Base-by-base conservation (phyloP, 2,888 invertebrate species). In the Thymelicus sylvestris region DNA sequence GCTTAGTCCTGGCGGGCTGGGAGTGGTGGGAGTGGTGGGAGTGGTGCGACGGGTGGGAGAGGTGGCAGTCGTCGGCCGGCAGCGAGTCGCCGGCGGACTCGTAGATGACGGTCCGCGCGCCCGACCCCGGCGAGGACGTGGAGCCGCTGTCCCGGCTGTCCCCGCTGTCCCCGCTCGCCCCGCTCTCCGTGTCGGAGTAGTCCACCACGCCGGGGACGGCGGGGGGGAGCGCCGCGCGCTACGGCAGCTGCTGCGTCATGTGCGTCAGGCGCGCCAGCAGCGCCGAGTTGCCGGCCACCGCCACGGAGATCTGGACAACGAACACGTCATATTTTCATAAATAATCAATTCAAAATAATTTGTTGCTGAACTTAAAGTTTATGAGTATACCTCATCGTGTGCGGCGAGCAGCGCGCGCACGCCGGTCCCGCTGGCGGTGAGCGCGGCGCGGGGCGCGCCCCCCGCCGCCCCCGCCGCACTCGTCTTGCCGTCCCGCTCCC, bases 371-470 rank as follows among this genome's bases (percentile, higher is more conserved):
- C 31, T 31, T 31, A 31, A 31, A 31, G 1, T 31, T 3, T 31
- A 31, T 8, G 44, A 12, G 10, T 4, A 31, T 66, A 87, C 76
- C 72, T 89, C 90, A 59, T 84, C 89, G 77, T 88, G 89, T 74
- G 87, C 85, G 15, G 79, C 82, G 71, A 86, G 81, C 78, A 90
- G 81, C 59, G 87, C 89, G 70, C 87, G 85, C 79, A 88, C 81
- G 48, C 88, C 89, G 66, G 83, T 84, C 44, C 84, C 81, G 71
- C 77, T 64, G 74, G 83, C 79, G 15, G 74, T 52, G 74, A 80
- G 78, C 38, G 76, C 77, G 1, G 41, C 41, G 7, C 61, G 19
- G 39, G 13, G 10, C n/a, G 39, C 39, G 10, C 10, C 59, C 12
- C 2, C 12, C 6, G 31, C 57, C 6, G 31, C 57, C 3, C 44